Percentiles rank a stretch among this genome's conserved stretches.
These are phyloP conservation scores for Meloe dianella DNA, from an alignment of 2,888 invertebrate species.

Conservation along the genomic window DNA sequence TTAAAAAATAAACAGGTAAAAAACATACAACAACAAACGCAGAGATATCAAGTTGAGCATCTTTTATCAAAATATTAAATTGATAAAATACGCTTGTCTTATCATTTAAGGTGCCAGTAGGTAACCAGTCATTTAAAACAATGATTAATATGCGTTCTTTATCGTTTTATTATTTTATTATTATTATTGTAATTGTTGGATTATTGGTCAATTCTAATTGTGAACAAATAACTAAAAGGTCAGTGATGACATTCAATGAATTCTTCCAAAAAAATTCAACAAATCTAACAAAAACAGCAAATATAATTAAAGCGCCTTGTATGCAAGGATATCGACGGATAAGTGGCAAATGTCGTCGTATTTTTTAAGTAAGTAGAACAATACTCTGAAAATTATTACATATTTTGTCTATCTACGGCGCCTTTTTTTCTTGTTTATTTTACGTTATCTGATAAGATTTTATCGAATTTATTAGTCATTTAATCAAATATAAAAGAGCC, in stretches of 20 bases:
- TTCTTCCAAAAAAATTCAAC: conserved; percentile 15
- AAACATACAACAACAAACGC: background rate
- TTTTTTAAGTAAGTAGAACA: conserved; percentile 23
- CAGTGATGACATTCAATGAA: conserved; percentile 11
- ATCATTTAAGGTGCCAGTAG: background rate
- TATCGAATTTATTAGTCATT: background rate
- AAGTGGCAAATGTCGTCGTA: conserved; percentile 28
- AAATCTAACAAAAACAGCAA: conserved; percentile 21
- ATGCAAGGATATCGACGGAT: conserved; percentile 24
- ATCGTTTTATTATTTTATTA: background rate
- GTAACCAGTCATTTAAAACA: background rate
- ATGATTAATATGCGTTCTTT: background rate
- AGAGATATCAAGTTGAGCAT: background rate
- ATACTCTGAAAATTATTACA: background rate
- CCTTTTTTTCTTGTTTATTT: background rate
- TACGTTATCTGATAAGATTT: conserved; percentile 1
- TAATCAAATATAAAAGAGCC: background rate
- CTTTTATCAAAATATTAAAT: conserved; percentile 16
- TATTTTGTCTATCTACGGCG: background rate
- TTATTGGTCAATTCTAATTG: background rate
- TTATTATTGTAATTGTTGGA: background rate
- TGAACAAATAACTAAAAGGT: background rate
- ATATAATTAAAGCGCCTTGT: conserved; percentile 32
- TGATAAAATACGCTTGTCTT: conserved; percentile 1
- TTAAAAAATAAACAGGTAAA: conserved; percentile 18